Base-by-base conservation (phyloP, 1,140 invertebrate genomes). In the Catajapyx aquilonaris region DNA sequence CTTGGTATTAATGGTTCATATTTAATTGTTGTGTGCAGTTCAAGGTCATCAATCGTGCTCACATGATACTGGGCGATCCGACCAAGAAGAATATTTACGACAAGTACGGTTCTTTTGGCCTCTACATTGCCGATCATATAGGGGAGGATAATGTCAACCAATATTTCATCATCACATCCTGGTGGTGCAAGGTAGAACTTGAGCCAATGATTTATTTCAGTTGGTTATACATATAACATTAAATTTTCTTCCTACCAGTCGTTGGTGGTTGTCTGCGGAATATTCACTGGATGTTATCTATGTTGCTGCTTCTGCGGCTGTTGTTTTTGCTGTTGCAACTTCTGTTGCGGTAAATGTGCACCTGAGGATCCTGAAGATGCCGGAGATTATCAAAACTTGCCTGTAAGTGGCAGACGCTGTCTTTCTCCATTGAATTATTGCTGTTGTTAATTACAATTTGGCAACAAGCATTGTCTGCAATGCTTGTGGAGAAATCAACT, bases 351-450 rank as follows among this genome's bases (percentile, higher is more conserved):
- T 1, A 63, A 60, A 46, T 66, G 55, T 44, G 52, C 52, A 38
- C 63, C 63, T 10, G 50, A 53, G 36, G 46, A 50, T 19, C 51
- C 55, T 11, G 58, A 62, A 20, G 62, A 63, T 9, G 76, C 78
- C 39, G 83, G 83, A 32, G 76, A 81, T 52, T 91, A 93, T 59
- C 73, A 88, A 51, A 86, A 84, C 48, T 59, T 88, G 47, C 76
- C 86, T 60, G 78, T 81, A 66, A 68, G 67, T 64, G 46, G 55
- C n/a, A n/a, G n/a, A n/a, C n/a, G n/a, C n/a, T n/a, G n/a, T n/a
- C n/a, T n/a, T n/a, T n/a, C n/a, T n/a, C n/a, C n/a, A n/a, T n/a
- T n/a, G n/a, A n/a, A n/a, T n/a, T n/a, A n/a, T n/a, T n/a, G n/a
- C n/a, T n/a, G n/a, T n/a, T n/a, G n/a, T n/a, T n/a, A n/a, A n/a